Evolutionary conservation across 2,113 vertebrate genomes (phyloP).

Genomic region (Hippoglossus stenolepis): DNA sequence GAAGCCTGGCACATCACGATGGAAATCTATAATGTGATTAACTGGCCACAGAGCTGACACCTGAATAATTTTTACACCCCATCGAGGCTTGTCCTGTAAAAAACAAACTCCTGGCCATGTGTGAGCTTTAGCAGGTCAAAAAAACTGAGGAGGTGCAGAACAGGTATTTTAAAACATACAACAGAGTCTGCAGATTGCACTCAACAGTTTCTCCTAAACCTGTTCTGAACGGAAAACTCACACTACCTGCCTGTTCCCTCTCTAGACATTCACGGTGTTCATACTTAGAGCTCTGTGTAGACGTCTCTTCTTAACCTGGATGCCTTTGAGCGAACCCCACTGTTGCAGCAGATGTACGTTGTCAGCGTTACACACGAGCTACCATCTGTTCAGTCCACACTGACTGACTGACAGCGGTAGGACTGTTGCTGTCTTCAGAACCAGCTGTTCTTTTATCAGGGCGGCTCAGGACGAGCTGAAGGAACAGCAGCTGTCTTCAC

Average conservation of each 20-base stretch:
- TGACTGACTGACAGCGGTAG: neutral
- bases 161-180: neutral
- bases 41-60: conserved; percentile 11
- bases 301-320: neutral
- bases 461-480: neutral
- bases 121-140: conserved; percentile 17
- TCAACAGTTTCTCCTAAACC: no score
- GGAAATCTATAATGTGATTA: conserved; percentile 62
- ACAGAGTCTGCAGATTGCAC: neutral
- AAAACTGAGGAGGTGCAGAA: neutral
- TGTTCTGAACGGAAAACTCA: neutral
- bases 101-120: neutral
- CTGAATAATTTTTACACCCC: conserved; percentile 11
- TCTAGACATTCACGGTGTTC: neutral
- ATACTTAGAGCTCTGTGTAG: neutral
- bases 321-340: neutral
- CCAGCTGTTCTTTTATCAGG: conserved; percentile 14
- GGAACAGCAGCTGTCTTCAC: neutral
- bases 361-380: neutral
- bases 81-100: neutral
- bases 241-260: neutral
- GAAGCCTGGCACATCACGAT: conserved; percentile 18
- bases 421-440: neutral
- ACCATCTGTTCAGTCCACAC: conserved; percentile 12
- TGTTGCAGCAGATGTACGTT: neutral